phyloP scores from a whole-genome alignment of 2,113 vertebrate species.

The Trochalopteron elliotii region DNA sequence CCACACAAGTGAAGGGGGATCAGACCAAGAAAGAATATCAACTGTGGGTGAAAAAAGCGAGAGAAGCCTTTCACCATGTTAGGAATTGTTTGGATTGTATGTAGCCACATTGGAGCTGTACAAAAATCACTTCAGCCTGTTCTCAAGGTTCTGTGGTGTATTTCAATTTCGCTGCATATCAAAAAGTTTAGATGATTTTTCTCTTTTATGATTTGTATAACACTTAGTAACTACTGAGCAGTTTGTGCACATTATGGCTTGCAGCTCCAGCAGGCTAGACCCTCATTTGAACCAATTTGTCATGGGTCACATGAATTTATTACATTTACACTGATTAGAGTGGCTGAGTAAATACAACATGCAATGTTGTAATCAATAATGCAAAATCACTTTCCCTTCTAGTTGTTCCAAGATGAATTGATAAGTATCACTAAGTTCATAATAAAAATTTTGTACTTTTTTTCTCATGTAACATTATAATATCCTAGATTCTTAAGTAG shows the following conservation, averaged over 20 bases:
- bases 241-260: neutral
- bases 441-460: neutral
- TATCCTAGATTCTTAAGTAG: neutral
- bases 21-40: neutral
- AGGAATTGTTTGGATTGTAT: neutral
- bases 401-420: neutral
- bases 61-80: neutral
- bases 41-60: neutral
- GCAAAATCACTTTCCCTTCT: neutral
- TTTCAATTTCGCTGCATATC: neutral
- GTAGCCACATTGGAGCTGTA: neutral
- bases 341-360: neutral
- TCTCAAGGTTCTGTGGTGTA: neutral
- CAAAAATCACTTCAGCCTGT: neutral
- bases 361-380: neutral
- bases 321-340: neutral
- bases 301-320: neutral
- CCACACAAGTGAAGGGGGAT: neutral
- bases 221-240: neutral
- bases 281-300: neutral
- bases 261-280: neutral
- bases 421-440: neutral
- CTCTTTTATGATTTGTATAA: neutral
- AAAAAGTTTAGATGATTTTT: neutral
- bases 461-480: neutral